Conservation (phyloP, 2,797 vertebrate genomes). For the Potorous gilbertii region DNA sequence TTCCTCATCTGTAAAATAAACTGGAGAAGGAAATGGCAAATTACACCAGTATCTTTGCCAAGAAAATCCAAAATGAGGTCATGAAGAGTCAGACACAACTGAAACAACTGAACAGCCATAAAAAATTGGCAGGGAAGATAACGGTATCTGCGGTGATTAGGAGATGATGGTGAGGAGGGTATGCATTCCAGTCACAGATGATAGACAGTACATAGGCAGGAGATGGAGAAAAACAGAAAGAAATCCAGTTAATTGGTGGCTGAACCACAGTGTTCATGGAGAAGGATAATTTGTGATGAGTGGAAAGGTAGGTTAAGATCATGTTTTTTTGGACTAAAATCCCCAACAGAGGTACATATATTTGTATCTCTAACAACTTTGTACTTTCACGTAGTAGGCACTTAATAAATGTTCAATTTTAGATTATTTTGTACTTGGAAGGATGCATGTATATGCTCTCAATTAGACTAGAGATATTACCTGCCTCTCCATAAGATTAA, state of each 20-base stretch:
- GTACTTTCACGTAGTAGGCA: background rate
- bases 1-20: too few relatives aligned
- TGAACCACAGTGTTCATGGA: background rate
- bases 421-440: background rate
- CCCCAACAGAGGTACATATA: background rate
- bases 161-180: background rate
- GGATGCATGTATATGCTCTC: conserved; percentile 38
- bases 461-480: background rate
- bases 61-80: background rate
- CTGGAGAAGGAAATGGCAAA: background rate
- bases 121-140: background rate
- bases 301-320: background rate
- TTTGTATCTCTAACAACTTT: background rate
- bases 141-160: background rate
- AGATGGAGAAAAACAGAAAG: background rate
- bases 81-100: background rate
- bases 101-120: background rate
- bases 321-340: background rate
- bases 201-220: background rate
- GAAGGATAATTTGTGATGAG: background rate
- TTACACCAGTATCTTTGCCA: background rate
- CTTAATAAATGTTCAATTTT: background rate
- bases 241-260: background rate
- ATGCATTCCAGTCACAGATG: background rate
- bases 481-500: background rate